Evolutionary conservation across 2,888 invertebrate genomes (phyloP).

Genomic region (Adelphocoris suturalis): DNA sequence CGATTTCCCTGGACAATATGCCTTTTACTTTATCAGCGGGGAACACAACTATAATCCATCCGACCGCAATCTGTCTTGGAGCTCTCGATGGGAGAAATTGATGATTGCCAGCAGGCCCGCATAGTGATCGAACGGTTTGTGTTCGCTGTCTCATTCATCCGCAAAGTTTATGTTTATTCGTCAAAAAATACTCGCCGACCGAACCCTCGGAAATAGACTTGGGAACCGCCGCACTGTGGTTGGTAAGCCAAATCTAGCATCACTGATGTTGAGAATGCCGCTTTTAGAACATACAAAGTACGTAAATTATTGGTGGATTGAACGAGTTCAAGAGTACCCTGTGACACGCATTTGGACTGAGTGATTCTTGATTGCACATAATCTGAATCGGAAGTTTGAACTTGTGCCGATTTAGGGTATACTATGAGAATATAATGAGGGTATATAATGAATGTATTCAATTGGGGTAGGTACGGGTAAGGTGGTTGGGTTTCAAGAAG

Average conservation of each 20-base stretch:
- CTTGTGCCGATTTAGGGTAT: no score
- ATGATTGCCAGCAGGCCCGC: conserved; percentile 2
- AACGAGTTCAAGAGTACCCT: no score
- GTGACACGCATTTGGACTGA: no score
- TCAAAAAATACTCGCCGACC: conserved; percentile 2
- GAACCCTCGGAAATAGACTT: conserved; percentile 27
- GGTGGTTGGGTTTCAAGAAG: no score
- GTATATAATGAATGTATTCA: no score
- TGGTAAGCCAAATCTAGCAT: not conserved
- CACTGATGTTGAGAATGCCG: not conserved
- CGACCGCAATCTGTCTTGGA: conserved; percentile 15
- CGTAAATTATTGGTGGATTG: no score
- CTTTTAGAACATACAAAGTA: not conserved
- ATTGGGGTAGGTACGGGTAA: no score
- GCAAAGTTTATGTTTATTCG: conserved; percentile 21
- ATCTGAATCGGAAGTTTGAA: no score
- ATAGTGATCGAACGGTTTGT: not conserved
- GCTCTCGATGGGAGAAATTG: not conserved
- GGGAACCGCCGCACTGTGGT: not conserved
- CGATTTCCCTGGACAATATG: not conserved
- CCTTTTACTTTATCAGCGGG: conserved; percentile 5
- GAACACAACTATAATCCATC: not conserved
- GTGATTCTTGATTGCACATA: no score
- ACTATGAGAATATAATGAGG: no score
- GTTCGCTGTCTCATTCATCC: conserved; percentile 14